Evolutionary conservation across 2,113 vertebrate species (phyloP), one percentile per base, ranked within the genome.

Genomic region (Thunnus maccoyii): DNA sequence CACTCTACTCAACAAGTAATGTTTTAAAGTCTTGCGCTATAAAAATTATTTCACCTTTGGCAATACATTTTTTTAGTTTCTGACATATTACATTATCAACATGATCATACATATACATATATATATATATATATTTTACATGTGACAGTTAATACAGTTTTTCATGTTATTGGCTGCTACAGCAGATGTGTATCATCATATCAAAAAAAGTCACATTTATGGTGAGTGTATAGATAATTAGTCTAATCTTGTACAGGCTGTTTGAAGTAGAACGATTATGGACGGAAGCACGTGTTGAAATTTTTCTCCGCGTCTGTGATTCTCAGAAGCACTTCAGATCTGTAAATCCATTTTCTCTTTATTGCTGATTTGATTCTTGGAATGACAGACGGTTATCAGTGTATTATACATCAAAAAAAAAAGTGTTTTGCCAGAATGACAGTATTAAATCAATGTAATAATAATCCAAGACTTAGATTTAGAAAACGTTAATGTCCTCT

Each of bases 131-230:
- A 30, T 30, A 3, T 20, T 44, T 15, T 2, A 25, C 10, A 25
- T 0, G 9, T 25, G 60, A 46, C 30, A 5, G 52, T 52, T 47
- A 15, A 11, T 30, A 4, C 64, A 72, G 56, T 32, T 14, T 63
- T 62, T 14, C 4, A n/a, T 55, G 61, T 58, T 50, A 72, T 52
- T 72, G 55, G 66, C 63, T 78, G 70, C 58, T 54, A 15, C 72
- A 54, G 32, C 46, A 57, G 17, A 20, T 20, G 17, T 41, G 36
- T 20, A 18, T 69, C 6, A 44, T 22, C 70, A 4, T 1, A 6
- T 32, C 3, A 9, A n/a, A 51, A 67, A 47, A 60, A 57, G 1
- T 52, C 32, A 61, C 2, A 6, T 68, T 56, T 9, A 17, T 57
- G n/a, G 22, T 67, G 4, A 2, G 15, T 76, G 62, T 56, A 36